Evolutionary conservation across 1,140 invertebrate species (phyloP).

Genomic region (Drosophila yakuba): DNA sequence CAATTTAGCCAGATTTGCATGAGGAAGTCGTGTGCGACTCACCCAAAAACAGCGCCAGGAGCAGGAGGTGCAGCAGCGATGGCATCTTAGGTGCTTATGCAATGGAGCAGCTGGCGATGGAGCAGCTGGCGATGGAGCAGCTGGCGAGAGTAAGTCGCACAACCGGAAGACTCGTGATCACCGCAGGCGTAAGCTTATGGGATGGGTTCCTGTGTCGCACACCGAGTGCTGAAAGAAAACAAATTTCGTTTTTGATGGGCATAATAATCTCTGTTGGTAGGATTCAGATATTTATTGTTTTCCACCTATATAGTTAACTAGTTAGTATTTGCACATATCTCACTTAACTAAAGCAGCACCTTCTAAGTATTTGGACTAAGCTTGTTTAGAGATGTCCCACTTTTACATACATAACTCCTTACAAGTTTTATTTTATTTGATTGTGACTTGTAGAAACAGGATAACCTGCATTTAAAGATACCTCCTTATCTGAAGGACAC

Average conservation of each 20-base stretch:
- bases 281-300: no score
- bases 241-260: no score
- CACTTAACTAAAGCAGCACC: no score
- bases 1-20: conserved; percentile 23
- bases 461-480: neutral
- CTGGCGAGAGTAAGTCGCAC: conserved; percentile 27
- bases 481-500: neutral
- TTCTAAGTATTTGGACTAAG: no score
- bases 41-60: conserved; percentile 65
- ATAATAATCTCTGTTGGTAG: no score
- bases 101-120: conserved; percentile 23
- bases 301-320: no score
- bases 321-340: no score
- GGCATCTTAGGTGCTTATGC: conserved; percentile 58
- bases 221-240: neutral
- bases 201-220: conserved; percentile 2
- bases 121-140: neutral
- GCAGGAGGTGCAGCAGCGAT: conserved; percentile 35
- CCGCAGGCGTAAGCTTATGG: neutral
- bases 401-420: no score
- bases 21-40: conserved; percentile 30
- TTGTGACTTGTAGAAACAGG: no score
- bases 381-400: no score
- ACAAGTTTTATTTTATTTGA: no score
- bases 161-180: conserved; percentile 54